Evolutionary conservation across 2,888 invertebrate species (phyloP).

Genomic region (Hypercompe scribonia): DNA sequence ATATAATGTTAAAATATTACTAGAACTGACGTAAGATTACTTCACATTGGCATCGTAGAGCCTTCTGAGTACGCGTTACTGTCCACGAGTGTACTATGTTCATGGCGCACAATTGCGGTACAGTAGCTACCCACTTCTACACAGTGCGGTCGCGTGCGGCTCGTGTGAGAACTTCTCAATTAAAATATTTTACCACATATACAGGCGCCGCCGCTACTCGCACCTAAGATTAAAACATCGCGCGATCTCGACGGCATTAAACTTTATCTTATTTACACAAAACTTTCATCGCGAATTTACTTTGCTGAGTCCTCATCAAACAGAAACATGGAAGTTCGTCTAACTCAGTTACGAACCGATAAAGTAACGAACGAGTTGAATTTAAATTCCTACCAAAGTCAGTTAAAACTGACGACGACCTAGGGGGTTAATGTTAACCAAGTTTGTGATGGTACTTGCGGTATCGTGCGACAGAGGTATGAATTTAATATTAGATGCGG

Average conservation of each 20-base stretch:
- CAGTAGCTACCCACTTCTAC: too few species aligned
- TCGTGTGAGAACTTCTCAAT: conserved; percentile 31
- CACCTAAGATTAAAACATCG: conserved; percentile 57
- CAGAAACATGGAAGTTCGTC: conserved; percentile 70
- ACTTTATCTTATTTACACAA: conserved; percentile 69
- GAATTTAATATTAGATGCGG: too few species aligned
- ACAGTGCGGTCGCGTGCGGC: too few species aligned
- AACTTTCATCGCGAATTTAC: conserved; percentile 66
- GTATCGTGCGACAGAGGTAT: neutral
- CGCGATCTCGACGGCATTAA: conserved; percentile 58
- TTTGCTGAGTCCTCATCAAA: conserved; percentile 69
- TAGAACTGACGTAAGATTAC: neutral
- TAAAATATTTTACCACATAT: conserved; percentile 49
- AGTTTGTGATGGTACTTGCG: conserved; percentile 17
- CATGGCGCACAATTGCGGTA: too few species aligned
- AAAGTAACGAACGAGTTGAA: conserved; percentile 68
- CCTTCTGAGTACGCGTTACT: too few species aligned
- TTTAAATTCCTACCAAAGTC: conserved; percentile 61
- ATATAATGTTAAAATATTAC: neutral
- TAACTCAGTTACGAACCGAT: conserved; percentile 71
- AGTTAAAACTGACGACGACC: conserved; percentile 18
- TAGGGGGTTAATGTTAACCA: conserved; percentile 48
- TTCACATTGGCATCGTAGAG: neutral
- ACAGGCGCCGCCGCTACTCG: conserved; percentile 40
- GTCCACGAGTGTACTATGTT: neutral